Evolutionary conservation across 1,140 invertebrate species (phyloP).

Genomic region (Telenomus remus): DNA sequence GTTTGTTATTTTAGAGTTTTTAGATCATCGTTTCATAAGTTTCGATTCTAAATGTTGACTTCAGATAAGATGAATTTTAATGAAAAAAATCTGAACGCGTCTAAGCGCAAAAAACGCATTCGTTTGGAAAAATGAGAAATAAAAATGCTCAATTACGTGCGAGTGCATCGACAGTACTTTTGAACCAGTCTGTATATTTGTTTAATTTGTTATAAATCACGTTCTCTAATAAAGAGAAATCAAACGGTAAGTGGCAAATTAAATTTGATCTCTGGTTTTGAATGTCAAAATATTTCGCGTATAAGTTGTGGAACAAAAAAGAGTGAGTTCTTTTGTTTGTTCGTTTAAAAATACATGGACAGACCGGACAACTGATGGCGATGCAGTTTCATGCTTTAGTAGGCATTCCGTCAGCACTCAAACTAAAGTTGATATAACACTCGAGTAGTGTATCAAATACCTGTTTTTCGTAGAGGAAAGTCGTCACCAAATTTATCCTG

Average conservation of each 20-base stretch:
- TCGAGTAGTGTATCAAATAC: slow-evolving; percentile 75
- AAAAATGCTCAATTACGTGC: slow-evolving; percentile 53
- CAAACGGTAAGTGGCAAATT: no score
- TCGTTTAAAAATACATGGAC: no score
- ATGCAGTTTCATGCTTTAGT: slow-evolving; percentile 73
- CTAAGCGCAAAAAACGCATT: slow-evolving; percentile 46
- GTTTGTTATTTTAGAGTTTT: slow-evolving; percentile 35
- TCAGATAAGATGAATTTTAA: neutral
- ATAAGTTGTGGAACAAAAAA: no score
- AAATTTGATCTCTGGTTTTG: no score
- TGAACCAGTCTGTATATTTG: neutral
- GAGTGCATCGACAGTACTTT: slow-evolving; percentile 52
- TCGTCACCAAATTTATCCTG: slow-evolving; percentile 79
- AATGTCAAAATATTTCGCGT: no score
- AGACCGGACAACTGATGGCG: slow-evolving; percentile 59
- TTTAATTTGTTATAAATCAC: no score
- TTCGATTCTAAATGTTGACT: no score
- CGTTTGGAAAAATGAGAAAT: slow-evolving; percentile 39
- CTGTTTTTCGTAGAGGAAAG: slow-evolving; percentile 95
- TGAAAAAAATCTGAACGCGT: slow-evolving; percentile 33
- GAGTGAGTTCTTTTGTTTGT: no score
- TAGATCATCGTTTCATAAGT: no score
- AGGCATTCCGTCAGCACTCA: slow-evolving; percentile 69
- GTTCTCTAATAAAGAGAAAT: no score
- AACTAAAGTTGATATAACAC: slow-evolving; percentile 47